Percentiles rank a stretch among this genome's conserved stretches.
Conservation (phyloP, 2,113 vertebrate species). For the Rhombomys opimus region DNA sequence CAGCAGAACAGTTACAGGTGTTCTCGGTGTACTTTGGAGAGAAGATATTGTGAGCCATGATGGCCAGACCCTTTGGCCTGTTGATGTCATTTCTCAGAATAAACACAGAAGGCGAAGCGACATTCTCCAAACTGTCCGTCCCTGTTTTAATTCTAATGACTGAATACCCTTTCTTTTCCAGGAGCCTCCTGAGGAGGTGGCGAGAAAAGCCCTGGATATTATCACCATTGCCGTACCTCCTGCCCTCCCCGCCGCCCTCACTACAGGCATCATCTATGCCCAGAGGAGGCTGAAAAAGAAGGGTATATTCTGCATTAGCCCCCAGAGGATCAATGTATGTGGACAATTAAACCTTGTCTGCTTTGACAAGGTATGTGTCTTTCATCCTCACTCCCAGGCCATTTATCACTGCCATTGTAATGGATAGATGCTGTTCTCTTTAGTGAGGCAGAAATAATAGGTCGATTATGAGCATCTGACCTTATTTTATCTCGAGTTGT, state of each 20-base stretch:
- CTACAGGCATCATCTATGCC: conserved; percentile 89
- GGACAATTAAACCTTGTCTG: conserved; percentile 90
- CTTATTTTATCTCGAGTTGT: conserved; percentile 33
- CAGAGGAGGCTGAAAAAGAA: conserved; percentile 88
- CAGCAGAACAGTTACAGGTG: not conserved
- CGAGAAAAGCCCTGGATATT: conserved; percentile 89
- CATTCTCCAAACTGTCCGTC: too few relatives aligned
- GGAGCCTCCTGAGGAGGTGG: conserved; percentile 84
- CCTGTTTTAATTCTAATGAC: not conserved
- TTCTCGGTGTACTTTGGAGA: not conserved
- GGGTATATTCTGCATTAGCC: conserved; percentile 90
- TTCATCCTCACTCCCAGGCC: not conserved
- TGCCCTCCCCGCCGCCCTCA: conserved; percentile 89
- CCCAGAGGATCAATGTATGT: conserved; percentile 90
- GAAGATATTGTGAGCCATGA: not conserved
- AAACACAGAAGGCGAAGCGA: not conserved
- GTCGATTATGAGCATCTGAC: not conserved
- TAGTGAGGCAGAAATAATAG: not conserved
- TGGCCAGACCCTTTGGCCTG: not conserved
- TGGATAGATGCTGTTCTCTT: not conserved
- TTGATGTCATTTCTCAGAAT: conserved; percentile 30
- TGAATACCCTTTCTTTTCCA: conserved; percentile 57
- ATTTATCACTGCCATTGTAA: not conserved
- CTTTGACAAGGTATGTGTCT: conserved; percentile 89
- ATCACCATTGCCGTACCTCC: conserved; percentile 90